Evolutionary conservation across 2,888 invertebrate species (phyloP).

Genomic region (Amblyjoppa proteus): DNA sequence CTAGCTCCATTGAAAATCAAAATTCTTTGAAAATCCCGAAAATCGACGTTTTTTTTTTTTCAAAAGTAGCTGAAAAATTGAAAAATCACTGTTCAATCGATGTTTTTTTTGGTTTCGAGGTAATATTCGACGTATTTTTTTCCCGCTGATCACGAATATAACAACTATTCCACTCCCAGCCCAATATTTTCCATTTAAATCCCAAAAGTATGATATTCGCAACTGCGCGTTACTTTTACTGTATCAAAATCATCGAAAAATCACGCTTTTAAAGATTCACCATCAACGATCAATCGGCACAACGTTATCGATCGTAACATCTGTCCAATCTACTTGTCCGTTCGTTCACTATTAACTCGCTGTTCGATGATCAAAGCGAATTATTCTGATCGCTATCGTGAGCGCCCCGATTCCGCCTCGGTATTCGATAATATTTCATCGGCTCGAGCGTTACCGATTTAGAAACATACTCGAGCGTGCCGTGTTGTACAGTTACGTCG

Average conservation of each 20-base stretch:
- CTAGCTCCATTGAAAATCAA: too few relatives aligned
- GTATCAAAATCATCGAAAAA: too few relatives aligned
- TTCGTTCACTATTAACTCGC: slow-evolving; percentile 18
- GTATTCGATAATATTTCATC: slow-evolving; percentile 74
- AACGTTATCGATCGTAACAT: not conserved
- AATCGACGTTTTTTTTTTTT: too few relatives aligned
- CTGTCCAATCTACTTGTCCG: not conserved
- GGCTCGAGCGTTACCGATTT: slow-evolving; percentile 75
- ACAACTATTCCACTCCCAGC: too few relatives aligned
- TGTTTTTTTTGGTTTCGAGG: too few relatives aligned
- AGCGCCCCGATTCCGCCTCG: slow-evolving; percentile 60
- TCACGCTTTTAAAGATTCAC: not conserved
- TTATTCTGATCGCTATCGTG: slow-evolving; percentile 24
- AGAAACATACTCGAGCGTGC: slow-evolving; percentile 71
- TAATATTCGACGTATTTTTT: too few relatives aligned
- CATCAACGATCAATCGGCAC: not conserved
- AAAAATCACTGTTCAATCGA: too few relatives aligned
- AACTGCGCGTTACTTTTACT: too few relatives aligned
- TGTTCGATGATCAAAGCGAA: slow-evolving; percentile 22
- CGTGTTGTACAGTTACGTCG: slow-evolving; percentile 74
- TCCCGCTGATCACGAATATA: too few relatives aligned
- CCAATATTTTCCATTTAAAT: too few relatives aligned
- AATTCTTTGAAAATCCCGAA: too few relatives aligned
- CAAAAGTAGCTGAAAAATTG: too few relatives aligned
- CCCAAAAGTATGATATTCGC: not conserved